Conservation (phyloP, 2,797 vertebrate genomes). For the Rhabdomys pumilio region DNA sequence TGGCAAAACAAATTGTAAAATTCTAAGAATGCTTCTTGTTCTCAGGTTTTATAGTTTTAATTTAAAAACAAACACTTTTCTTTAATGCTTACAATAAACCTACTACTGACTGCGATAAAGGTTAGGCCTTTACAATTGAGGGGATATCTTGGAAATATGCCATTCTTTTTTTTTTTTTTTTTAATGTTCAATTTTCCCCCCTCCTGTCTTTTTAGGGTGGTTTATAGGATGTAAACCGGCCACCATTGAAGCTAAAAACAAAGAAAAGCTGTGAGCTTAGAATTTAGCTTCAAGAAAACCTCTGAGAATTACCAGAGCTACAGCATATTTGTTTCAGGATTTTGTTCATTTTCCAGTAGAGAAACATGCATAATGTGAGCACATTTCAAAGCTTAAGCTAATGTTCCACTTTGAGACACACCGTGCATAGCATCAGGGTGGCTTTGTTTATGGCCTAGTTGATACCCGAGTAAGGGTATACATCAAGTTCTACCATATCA, state of each 20-base stretch:
- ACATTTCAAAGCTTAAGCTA: constrained; percentile 46
- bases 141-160: neutral
- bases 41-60: constrained; percentile 45
- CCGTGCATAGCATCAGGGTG: constrained; percentile 26
- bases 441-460: constrained; percentile 8
- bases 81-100: constrained; percentile 1
- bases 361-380: constrained; percentile 37
- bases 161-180: neutral
- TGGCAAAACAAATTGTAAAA: neutral
- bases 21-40: neutral
- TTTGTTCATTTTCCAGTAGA: neutral
- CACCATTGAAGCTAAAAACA: neutral
- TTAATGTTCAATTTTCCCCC: constrained; percentile 34
- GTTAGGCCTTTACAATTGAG: constrained; percentile 19
- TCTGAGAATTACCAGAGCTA: constrained; percentile 54
- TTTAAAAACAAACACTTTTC: neutral
- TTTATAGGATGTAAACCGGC: constrained; percentile 10
- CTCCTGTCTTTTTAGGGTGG: neutral
- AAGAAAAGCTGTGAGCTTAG: neutral
- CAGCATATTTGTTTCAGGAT: constrained; percentile 61
- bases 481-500: neutral
- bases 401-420: neutral
- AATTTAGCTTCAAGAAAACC: constrained; percentile 50
- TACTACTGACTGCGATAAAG: neutral
- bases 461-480: neutral